Conservation (phyloP, 2,797 vertebrate species). For the Enteromius anoplus region DNA sequence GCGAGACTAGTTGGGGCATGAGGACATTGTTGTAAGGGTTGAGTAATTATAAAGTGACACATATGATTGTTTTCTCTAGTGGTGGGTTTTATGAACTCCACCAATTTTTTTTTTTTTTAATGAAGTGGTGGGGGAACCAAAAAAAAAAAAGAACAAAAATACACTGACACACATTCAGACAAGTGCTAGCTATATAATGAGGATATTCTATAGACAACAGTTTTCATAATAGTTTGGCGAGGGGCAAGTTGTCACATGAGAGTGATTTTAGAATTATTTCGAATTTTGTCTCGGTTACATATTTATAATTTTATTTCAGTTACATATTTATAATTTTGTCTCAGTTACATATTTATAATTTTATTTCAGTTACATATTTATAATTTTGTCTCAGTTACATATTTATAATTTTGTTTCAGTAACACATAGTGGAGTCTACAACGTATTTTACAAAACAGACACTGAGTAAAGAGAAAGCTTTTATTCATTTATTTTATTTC, state of each 20-base stretch:
- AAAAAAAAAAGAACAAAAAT: neutral
- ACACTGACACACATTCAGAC: slow-evolving; percentile 2
- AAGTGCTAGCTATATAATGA: neutral
- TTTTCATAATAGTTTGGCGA: neutral
- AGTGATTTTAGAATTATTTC: neutral
- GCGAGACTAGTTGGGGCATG: neutral
- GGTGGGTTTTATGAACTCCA: neutral
- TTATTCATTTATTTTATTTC: no score
- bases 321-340: no score
- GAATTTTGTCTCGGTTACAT: no score
- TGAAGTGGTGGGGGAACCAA: neutral
- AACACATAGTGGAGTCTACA: neutral
- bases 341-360: no score
- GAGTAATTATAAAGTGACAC: neutral
- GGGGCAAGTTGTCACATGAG: neutral
- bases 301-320: neutral
- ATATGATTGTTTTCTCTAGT: neutral
- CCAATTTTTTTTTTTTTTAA: no score
- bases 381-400: no score
- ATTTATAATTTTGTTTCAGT: neutral
- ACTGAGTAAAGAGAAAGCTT: neutral
- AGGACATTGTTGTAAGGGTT: neutral
- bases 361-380: neutral
- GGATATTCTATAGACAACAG: neutral
- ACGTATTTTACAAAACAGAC: neutral